A percentile compares a stretch with the other conserved stretches of the same genome.
Evolutionary conservation across 1,140 invertebrate species (phyloP).

Genomic region (Ylistrum balloti): DNA sequence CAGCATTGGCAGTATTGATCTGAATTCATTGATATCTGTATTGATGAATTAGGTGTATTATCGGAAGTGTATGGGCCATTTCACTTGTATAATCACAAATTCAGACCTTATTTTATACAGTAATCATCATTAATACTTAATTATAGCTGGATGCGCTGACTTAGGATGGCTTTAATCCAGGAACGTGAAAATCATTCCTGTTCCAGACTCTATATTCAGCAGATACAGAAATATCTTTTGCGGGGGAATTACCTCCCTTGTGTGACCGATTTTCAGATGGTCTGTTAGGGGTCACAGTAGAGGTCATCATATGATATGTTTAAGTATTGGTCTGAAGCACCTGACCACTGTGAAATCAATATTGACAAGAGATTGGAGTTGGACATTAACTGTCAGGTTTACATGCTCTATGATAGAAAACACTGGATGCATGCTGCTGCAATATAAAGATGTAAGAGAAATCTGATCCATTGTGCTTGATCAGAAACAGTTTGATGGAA

Average conservation of each 20-base stretch:
- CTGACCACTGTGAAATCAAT: not conserved
- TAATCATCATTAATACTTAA: conserved; percentile 30
- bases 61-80: not conserved
- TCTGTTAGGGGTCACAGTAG: not conserved
- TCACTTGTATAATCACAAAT: conserved; percentile 39
- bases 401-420: not conserved
- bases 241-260: not conserved
- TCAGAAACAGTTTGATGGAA: not conserved
- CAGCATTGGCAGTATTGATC: not conserved
- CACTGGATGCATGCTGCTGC: not conserved
- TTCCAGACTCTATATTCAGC: not conserved
- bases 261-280: conserved; percentile 7
- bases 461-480: conserved; percentile 11
- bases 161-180: not conserved
- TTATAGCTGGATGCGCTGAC: not conserved
- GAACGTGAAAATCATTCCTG: not conserved
- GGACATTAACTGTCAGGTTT: not conserved
- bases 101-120: conserved; percentile 22
- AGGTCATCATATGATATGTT: not conserved
- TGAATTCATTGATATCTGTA: not conserved
- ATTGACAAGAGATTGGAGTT: not conserved
- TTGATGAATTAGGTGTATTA: conserved; percentile 31
- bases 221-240: not conserved
- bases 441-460: not conserved
- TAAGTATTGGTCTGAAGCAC: not conserved